Evolutionary conservation across 2,888 invertebrate genomes (phyloP), one percentile per base, ranked within the genome.

Genomic region (Masnerella sp.): DNA sequence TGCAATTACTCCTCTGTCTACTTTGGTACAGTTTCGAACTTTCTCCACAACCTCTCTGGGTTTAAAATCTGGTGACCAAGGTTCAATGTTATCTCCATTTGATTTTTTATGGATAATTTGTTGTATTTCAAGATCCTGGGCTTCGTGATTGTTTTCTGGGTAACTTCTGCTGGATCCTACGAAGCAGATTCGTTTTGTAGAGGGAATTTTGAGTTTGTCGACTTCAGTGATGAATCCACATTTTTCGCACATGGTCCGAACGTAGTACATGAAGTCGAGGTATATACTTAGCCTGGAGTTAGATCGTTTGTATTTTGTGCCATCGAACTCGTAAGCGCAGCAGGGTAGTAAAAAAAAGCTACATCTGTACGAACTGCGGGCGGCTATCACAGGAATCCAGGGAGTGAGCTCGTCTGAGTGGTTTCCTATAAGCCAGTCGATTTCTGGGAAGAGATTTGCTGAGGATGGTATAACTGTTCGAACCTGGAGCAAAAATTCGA

Each of bases 381-480:
- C 92, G 18, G 98, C 94, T 80, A 99, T 92, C 0, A 98, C 93
- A 14, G 99, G 97, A 81, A 99, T 93, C 99, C 99, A 99, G 0
- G 98, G 98, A 5, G 99, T 98, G n/a, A 99, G 88, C 87, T 99
- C 99, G 89, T 99, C 99, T 9, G 98, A 97, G 89, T 99, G 99
- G 88, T 99, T 99, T 52, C 99, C 99, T 85, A 99, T 97, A 51
- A 99, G 88, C 97, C 98, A 98, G 83, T 96, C 94, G 20, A 90
- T 90, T n/a, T 92, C 90, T 5, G 93, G 91, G 82, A 94, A 95
- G 38, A 91, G 83, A 72, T 90, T 90, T 51, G 90, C 85, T 74
- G 92, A 90, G 7, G 93, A 92, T 45, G 95, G 95, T 65, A 90
- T 90, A 58, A 96, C 90, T 2, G 92, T 90, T 80, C 87, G 89